Percentiles rank a stretch among this genome's conserved stretches.
phyloP scores from a whole-genome alignment of 2,113 vertebrate species.

The Amazona guildingii region DNA sequence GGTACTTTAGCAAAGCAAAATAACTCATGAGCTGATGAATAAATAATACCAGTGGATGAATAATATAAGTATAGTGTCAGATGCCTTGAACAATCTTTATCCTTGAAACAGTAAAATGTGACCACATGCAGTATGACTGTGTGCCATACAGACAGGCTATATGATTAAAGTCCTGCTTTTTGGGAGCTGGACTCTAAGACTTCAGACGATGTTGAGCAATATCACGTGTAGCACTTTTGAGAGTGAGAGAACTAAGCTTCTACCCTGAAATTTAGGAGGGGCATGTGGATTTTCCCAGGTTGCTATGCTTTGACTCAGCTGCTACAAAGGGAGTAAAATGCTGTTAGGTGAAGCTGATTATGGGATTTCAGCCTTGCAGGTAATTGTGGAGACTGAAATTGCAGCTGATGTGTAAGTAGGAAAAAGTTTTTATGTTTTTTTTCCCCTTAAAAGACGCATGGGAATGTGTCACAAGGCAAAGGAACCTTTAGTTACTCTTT shows the following conservation, averaged over 20 bases:
- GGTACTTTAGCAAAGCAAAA: constrained; percentile 66
- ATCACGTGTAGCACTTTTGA: accelerated
- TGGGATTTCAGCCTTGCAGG: background rate
- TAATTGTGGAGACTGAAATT: background rate
- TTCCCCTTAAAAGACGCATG: background rate
- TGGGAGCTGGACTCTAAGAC: background rate
- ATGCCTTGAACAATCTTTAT: constrained; percentile 72
- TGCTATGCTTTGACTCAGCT: background rate
- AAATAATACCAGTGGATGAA: constrained; percentile 73
- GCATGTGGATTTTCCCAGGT: background rate
- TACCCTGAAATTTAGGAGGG: background rate
- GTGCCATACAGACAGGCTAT: background rate
- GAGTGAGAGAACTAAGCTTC: background rate
- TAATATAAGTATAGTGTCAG: constrained; percentile 69
- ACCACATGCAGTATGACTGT: background rate
- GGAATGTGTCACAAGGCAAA: background rate
- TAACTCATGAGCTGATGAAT: constrained; percentile 73
- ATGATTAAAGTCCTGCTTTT: background rate
- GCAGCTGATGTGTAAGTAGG: accelerated
- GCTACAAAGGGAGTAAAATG: background rate
- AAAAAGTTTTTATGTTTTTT: accelerated
- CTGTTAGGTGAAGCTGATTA: background rate
- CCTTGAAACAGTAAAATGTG: constrained; percentile 66
- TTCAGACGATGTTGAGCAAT: background rate
- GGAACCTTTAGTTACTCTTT: background rate